These are phyloP conservation scores for Oscheius myriophilus DNA, from an alignment of 2,888 invertebrate genomes.

Conservation along the genomic window DNA sequence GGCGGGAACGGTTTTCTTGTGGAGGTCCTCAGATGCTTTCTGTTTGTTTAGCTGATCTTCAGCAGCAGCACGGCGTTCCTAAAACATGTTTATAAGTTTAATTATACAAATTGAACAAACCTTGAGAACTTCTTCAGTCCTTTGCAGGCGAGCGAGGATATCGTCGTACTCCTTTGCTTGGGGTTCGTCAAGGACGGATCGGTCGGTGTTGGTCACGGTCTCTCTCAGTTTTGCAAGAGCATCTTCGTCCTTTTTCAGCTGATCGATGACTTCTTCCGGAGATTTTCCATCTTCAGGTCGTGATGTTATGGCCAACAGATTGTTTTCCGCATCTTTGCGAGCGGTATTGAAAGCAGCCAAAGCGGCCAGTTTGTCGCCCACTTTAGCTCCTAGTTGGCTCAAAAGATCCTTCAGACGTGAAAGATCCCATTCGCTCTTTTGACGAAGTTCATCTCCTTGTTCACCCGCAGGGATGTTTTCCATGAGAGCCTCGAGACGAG, in stretches of 20 bases:
- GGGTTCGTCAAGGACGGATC: constrained; percentile 41
- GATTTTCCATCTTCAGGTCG: constrained; percentile 13
- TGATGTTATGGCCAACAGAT: constrained; percentile 42
- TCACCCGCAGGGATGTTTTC: constrained; percentile 36
- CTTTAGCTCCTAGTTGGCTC: constrained; percentile 42
- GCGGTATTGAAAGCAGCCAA: constrained; percentile 52
- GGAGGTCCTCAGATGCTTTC: constrained; percentile 40
- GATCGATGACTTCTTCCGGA: constrained; percentile 41
- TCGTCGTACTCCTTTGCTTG: constrained; percentile 44
- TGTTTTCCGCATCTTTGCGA: constrained; percentile 49
- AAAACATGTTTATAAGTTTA: constrained; percentile 31
- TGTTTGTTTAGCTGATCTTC: constrained; percentile 42
- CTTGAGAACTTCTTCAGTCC: constrained; percentile 42
- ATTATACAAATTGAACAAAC: constrained; percentile 12
- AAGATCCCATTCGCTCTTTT: constrained; percentile 52
- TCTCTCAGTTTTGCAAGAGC: constrained; percentile 34
- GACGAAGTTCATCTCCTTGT: constrained; percentile 45
- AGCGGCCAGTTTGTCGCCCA: constrained; percentile 54
- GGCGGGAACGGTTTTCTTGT: constrained; percentile 34
- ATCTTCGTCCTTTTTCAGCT: constrained; percentile 37
- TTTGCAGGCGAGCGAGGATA: constrained; percentile 44
- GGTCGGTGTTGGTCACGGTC: constrained; percentile 33
- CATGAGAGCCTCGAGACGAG: constrained; percentile 44
- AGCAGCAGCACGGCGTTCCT: constrained; percentile 39
- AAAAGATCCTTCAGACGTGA: constrained; percentile 49